Evolutionary conservation across 2,113 vertebrate species (phyloP).

Genomic region (Tautogolabrus adspersus): DNA sequence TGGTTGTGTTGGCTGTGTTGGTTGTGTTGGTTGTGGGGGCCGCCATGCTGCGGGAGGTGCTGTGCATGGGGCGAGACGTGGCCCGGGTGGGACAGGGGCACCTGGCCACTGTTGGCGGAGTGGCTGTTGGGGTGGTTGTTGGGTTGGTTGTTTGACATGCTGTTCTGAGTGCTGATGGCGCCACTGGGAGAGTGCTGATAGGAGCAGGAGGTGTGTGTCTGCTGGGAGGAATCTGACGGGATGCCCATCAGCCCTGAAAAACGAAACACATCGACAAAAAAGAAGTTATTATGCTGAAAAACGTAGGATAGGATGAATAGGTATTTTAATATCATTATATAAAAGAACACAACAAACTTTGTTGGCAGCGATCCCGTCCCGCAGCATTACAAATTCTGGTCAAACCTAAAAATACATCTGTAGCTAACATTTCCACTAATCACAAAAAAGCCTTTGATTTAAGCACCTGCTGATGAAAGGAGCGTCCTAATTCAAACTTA

Average conservation of each 20-base stretch:
- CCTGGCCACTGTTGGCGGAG: slow-evolving; percentile 86
- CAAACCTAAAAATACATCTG: too few species aligned
- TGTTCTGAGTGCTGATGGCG: slow-evolving; percentile 86
- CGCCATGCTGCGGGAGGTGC: slow-evolving; percentile 80
- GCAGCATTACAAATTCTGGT: too few species aligned
- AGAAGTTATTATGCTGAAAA: not conserved
- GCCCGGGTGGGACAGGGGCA: slow-evolving; percentile 86
- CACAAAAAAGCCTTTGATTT: slow-evolving; percentile 6
- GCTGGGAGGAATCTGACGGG: slow-evolving; percentile 89
- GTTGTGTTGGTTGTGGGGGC: slow-evolving; percentile 71
- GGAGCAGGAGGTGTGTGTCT: slow-evolving; percentile 93
- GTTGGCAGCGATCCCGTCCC: too few species aligned
- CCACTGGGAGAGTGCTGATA: slow-evolving; percentile 92
- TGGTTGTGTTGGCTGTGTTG: slow-evolving; percentile 81
- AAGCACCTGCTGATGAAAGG: not conserved
- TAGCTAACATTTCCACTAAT: too few species aligned
- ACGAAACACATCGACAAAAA: slow-evolving; percentile 44
- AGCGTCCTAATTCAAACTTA: not conserved
- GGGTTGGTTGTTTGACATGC: slow-evolving; percentile 81
- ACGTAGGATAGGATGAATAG: not conserved
- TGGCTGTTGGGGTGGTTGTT: slow-evolving; percentile 88
- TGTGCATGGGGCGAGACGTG: slow-evolving; percentile 84
- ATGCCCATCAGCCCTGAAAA: slow-evolving; percentile 90
- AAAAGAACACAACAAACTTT: too few species aligned
- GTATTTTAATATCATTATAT: too few species aligned